Percentiles rank a stretch among this genome's conserved stretches.
These are phyloP conservation scores for Micromys minutus DNA, from an alignment of 2,113 vertebrate species.

Conservation along the genomic window DNA sequence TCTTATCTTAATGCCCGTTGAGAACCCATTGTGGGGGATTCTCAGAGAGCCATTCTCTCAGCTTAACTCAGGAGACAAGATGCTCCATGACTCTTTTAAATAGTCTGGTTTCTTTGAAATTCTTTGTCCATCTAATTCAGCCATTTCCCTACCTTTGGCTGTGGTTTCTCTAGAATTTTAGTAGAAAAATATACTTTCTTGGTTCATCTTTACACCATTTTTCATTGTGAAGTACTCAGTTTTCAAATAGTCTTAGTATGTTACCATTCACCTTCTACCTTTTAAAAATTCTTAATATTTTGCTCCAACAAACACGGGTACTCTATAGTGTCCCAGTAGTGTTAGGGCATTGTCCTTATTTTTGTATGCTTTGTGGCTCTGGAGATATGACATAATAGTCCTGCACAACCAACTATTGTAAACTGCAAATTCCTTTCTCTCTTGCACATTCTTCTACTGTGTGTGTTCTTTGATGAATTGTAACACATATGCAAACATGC, in stretches of 20 bases:
- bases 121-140: not conserved
- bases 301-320: not conserved
- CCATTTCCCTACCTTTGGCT: not conserved
- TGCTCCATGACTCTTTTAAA: not conserved
- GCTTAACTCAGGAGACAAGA: not conserved
- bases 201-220: not conserved
- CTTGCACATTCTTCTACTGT: not conserved
- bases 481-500: not conserved
- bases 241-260: not conserved
- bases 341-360: not conserved
- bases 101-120: not conserved
- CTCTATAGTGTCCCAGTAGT: not conserved
- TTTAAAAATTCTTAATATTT: constrained; percentile 7
- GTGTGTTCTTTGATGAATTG: not conserved
- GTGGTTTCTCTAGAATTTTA: not conserved
- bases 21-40: not conserved
- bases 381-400: not conserved
- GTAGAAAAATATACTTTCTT: not conserved
- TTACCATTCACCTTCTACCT: not conserved
- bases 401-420: not conserved
- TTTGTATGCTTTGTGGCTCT: not conserved
- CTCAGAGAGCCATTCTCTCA: not conserved
- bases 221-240: not conserved
- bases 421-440: not conserved
- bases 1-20: not conserved